Evolutionary conservation across 2,797 vertebrate genomes (phyloP).

Genomic region (Tokudaia tokunoshimensis): DNA sequence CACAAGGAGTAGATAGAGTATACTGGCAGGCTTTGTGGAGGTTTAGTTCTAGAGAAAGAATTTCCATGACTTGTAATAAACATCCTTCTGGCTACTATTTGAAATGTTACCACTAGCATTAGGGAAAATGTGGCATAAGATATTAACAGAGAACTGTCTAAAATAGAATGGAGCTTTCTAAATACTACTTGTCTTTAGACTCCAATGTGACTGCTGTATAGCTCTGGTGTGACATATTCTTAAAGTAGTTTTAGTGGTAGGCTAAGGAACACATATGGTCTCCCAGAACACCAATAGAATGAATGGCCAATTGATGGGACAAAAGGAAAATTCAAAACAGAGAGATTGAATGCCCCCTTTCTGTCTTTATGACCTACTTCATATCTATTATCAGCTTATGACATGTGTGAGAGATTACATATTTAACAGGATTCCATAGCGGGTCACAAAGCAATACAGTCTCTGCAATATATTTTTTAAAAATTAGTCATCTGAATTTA

Average conservation of each 20-base stretch:
- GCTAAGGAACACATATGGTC: not conserved
- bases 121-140: not conserved
- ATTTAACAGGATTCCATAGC: not conserved
- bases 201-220: not conserved
- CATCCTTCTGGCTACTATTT: not conserved
- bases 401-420: conserved; percentile 38
- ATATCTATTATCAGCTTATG: not conserved
- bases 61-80: not conserved
- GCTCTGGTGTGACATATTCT: conserved; percentile 19
- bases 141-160: not conserved
- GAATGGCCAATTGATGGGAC: not conserved
- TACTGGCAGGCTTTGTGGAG: not conserved
- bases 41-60: not conserved
- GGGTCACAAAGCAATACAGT: not conserved
- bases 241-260: not conserved
- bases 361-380: not conserved
- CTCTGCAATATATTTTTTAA: not conserved
- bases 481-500: conserved; percentile 14
- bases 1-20: not conserved
- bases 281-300: not conserved
- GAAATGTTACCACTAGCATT: not conserved
- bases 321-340: not conserved
- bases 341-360: not conserved
- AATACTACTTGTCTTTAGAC: not conserved
- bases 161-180: not conserved